These are phyloP conservation scores for Chaetophractus vellerosus DNA, from an alignment of 2,797 vertebrate species.

Conservation along the genomic window DNA sequence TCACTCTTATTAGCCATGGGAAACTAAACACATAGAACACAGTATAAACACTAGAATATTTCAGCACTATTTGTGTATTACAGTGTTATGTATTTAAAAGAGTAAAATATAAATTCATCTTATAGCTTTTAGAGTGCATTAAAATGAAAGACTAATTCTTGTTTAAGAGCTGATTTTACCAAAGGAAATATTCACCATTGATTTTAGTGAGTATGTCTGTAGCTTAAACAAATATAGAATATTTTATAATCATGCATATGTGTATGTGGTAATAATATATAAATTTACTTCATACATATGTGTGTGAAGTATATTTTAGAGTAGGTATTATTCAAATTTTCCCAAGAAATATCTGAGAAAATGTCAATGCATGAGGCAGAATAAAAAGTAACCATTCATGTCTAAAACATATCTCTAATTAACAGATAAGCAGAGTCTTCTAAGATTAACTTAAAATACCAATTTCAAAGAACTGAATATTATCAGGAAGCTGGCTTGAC, in stretches of 20 bases:
- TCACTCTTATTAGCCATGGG: constrained; percentile 8
- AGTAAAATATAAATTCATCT: constrained; percentile 14
- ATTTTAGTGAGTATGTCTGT: background rate
- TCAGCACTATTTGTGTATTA: background rate
- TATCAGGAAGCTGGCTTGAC: background rate
- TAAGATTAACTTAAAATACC: background rate
- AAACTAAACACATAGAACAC: constrained; percentile 15
- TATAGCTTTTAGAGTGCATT: background rate
- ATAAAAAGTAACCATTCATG: constrained; percentile 9
- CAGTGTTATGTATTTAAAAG: constrained; percentile 5
- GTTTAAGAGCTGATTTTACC: constrained; percentile 37
- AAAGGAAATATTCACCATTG: constrained; percentile 11
- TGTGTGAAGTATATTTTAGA: background rate
- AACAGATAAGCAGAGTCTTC: background rate
- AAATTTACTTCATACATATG: background rate
- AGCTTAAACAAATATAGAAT: background rate
- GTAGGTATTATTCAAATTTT: background rate
- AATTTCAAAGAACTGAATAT: background rate
- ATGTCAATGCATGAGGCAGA: constrained; percentile 1
- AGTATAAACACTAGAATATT: background rate
- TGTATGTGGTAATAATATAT: background rate
- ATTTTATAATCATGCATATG: constrained; percentile 22
- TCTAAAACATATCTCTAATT: constrained; percentile 18
- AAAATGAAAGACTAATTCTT: constrained; percentile 9
- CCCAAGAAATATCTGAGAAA: background rate